A percentile compares a stretch with the other conserved stretches of the same genome.
phyloP scores from a whole-genome alignment of 2,888 invertebrate species.

The Phrixothrix hirtus region DNA sequence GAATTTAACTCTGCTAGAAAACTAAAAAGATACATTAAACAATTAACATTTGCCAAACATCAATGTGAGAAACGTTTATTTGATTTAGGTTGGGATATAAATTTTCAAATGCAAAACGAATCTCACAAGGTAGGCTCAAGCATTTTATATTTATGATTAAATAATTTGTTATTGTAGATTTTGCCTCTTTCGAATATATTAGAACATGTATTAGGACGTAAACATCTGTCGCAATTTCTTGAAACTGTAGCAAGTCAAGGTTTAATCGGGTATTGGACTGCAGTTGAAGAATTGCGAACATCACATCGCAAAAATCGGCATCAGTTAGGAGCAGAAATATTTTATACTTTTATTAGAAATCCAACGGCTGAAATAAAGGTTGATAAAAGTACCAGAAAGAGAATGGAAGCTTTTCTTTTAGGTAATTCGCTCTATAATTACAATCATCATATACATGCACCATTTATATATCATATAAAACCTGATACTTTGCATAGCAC shows the following conservation, averaged over 20 bases:
- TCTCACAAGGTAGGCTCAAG: conserved; percentile 13
- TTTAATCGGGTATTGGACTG: conserved; percentile 84
- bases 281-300: conserved; percentile 80
- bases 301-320: conserved; percentile 80
- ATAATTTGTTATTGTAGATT: conserved; percentile 59
- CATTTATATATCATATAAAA: too few relatives aligned
- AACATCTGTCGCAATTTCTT: conserved; percentile 78
- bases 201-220: conserved; percentile 78
- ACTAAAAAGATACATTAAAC: conserved; percentile 81
- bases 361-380: conserved; percentile 81
- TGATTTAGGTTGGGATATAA: conserved; percentile 77
- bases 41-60: conserved; percentile 77
- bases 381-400: conserved; percentile 77
- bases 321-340: conserved; percentile 88
- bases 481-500: too few relatives aligned
- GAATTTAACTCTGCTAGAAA: conserved; percentile 81
- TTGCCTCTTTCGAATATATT: conserved; percentile 73
- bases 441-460: too few relatives aligned
- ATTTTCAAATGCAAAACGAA: conserved; percentile 47
- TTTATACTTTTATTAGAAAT: conserved; percentile 84
- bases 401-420: conserved; percentile 84
- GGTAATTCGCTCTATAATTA: conserved; percentile 40
- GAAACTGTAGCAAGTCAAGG: conserved; percentile 83
- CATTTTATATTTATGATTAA: conserved; percentile 1
- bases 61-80: conserved; percentile 79